Conservation (phyloP, 2,113 vertebrate species). For the Halichoeres trimaculatus region DNA sequence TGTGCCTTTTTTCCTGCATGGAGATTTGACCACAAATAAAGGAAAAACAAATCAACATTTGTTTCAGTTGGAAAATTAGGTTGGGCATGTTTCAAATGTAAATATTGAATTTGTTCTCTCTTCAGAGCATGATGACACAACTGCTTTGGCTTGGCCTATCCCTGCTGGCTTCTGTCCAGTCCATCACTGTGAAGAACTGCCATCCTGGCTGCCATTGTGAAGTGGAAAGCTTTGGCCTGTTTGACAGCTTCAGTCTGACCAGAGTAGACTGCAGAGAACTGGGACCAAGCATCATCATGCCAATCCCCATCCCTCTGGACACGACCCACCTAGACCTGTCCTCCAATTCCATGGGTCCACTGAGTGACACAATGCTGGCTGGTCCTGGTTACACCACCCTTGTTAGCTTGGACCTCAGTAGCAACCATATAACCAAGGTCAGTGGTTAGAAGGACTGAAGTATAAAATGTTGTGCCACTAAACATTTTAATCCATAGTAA, state of each 20-base stretch:
- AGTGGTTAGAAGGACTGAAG: neutral
- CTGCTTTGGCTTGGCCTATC: constrained; percentile 68
- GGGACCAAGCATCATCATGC: constrained; percentile 85
- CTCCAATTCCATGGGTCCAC: constrained; percentile 87
- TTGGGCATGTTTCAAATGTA: neutral
- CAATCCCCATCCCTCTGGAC: constrained; percentile 93
- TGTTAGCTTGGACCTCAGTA: constrained; percentile 92
- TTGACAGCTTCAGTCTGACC: constrained; percentile 97
- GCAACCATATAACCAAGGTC: constrained; percentile 88
- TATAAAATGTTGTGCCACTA: too few species aligned
- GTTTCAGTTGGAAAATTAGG: neutral
- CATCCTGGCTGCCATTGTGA: constrained; percentile 92
- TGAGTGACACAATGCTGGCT: constrained; percentile 89
- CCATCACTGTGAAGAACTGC: constrained; percentile 84
- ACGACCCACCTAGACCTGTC: constrained; percentile 94
- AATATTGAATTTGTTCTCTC: constrained; percentile 19
- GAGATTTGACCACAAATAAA: neutral
- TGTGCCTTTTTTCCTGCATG: neutral
- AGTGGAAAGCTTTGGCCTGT: constrained; percentile 95
- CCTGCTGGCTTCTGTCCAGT: constrained; percentile 60
- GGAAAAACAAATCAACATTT: neutral
- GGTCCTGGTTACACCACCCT: constrained; percentile 98
- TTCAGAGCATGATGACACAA: constrained; percentile 75
- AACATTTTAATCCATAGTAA: neutral
- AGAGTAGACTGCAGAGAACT: constrained; percentile 92